A percentile compares a stretch with the other conserved stretches of the same genome.
phyloP scores from a whole-genome alignment of 2,113 vertebrate genomes.

The Calcarius ornatus region DNA sequence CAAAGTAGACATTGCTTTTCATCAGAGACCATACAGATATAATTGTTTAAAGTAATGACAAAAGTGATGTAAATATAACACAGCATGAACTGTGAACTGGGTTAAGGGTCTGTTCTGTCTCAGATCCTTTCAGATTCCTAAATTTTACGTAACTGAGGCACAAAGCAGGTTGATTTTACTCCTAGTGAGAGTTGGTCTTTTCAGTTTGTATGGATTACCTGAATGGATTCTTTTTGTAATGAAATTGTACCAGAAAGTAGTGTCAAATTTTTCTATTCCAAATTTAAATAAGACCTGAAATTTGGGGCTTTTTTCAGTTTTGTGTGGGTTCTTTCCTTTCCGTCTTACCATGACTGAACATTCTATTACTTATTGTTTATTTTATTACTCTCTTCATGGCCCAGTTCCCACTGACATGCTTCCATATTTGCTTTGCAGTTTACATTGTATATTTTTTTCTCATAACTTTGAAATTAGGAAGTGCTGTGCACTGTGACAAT shows the following conservation, averaged over 20 bases:
- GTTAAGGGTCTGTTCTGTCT: background rate
- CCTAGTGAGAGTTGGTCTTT: background rate
- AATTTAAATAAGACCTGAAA: background rate
- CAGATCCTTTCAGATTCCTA: background rate
- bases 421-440: background rate
- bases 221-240: background rate
- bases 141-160: background rate
- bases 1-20: background rate
- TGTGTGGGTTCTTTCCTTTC: rapidly evolving
- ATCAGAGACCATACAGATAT: background rate
- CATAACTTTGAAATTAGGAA: background rate
- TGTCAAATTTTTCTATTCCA: background rate
- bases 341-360: background rate
- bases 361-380: background rate
- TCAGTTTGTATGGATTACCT: background rate
- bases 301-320: rapidly evolving
- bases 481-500: background rate
- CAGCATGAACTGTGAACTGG: background rate
- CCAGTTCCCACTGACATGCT: background rate
- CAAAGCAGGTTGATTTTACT: background rate
- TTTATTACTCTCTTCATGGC: background rate
- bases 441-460: background rate
- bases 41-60: background rate
- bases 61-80: background rate
- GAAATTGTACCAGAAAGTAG: background rate